Percentiles rank a stretch among this genome's conserved stretches.
phyloP scores from a whole-genome alignment of 92 coral and sea anemone genomes.

The Porites cylindrica region DNA sequence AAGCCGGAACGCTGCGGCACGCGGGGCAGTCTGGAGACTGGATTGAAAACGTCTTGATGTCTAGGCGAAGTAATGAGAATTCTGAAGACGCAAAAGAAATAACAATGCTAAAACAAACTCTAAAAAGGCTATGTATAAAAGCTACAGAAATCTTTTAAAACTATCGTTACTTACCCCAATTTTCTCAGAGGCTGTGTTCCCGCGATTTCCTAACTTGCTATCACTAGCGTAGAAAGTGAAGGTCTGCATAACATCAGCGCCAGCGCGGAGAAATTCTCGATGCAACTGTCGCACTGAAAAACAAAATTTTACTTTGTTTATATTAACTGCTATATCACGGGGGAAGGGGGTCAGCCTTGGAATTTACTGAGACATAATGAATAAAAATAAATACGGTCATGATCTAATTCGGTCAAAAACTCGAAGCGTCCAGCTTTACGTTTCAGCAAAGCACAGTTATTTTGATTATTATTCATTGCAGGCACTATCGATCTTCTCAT shows the following conservation, averaged over 20 bases:
- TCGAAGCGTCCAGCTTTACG: too few relatives aligned
- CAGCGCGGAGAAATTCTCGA: conserved; percentile 89
- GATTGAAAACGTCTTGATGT: too few relatives aligned
- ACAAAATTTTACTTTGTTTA: not conserved
- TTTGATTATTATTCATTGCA: too few relatives aligned
- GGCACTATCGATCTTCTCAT: too few relatives aligned
- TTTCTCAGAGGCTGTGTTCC: conserved; percentile 38
- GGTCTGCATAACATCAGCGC: conserved; percentile 89
- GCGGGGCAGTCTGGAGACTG: too few relatives aligned
- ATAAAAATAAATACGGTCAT: too few relatives aligned
- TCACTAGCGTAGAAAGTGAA: conserved; percentile 92
- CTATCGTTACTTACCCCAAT: conserved; percentile 12
- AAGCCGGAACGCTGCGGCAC: too few relatives aligned
- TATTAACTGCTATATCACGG: too few relatives aligned
- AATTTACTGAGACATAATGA: too few relatives aligned
- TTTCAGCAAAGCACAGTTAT: too few relatives aligned
- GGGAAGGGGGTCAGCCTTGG: too few relatives aligned
- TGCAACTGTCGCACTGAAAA: conserved; percentile 77
- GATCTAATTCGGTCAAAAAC: too few relatives aligned
- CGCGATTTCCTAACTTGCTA: conserved; percentile 78
- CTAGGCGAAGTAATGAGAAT: not conserved
- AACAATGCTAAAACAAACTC: not conserved
- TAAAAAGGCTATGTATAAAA: not conserved
- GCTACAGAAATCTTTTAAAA: not conserved
- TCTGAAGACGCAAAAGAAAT: not conserved